Conservation (phyloP, 2,113 vertebrate species). For the Microcebus murinus region DNA sequence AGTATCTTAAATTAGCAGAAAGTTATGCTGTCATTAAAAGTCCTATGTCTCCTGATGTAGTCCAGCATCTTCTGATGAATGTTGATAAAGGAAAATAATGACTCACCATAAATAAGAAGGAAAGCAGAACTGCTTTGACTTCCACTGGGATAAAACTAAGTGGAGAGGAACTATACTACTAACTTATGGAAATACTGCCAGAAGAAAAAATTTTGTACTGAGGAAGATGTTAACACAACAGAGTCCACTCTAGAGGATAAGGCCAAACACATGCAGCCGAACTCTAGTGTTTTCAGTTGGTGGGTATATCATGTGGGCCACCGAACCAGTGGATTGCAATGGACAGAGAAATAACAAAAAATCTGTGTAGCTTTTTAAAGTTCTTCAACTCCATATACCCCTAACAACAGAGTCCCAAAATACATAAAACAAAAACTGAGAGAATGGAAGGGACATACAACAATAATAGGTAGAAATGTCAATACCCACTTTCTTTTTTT, state of each 20-base stretch:
- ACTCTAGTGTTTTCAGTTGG: neutral
- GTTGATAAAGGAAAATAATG: rapidly evolving
- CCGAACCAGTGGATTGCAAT: neutral
- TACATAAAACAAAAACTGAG: neutral
- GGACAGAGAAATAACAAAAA: neutral
- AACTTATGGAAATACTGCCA: neutral
- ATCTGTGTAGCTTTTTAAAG: neutral
- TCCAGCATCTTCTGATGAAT: neutral
- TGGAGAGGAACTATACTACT: neutral
- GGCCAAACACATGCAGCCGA: neutral
- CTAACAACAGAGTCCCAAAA: neutral
- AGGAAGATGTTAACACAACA: neutral
- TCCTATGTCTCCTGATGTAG: neutral
- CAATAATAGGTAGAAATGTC: neutral
- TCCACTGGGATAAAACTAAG: neutral
- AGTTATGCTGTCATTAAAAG: neutral
- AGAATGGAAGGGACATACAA: neutral
- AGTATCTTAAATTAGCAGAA: neutral
- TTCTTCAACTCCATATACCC: neutral
- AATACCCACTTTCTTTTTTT: neutral
- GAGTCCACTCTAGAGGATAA: neutral
- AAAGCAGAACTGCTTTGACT: constrained; percentile 56
- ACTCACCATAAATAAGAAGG: neutral
- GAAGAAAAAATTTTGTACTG: neutral
- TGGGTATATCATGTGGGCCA: neutral